phyloP scores from a whole-genome alignment of 2,113 vertebrate genomes.

The Coryphaenoides rupestris region DNA sequence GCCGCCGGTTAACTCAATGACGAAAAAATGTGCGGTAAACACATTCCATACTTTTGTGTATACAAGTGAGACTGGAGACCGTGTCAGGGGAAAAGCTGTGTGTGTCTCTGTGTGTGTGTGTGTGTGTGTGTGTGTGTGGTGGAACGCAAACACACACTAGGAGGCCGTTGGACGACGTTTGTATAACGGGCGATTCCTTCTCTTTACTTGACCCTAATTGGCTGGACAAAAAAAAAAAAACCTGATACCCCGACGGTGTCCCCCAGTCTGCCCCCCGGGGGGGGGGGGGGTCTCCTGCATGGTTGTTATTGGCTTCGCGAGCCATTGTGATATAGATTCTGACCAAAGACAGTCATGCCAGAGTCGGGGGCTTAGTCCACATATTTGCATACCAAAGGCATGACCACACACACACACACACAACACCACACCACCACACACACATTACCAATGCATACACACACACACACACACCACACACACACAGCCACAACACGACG shows the following conservation, averaged over 20 bases:
- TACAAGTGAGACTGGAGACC: no score
- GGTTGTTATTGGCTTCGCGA: conserved; percentile 26
- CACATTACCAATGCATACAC: no score
- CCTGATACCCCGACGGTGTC: no score
- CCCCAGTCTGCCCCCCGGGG: no score
- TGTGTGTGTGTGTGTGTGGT: no score
- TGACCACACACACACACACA: background rate
- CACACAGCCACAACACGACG: no score
- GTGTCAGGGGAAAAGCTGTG: no score
- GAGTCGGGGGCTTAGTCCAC: conserved; percentile 13
- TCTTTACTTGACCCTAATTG: conserved; percentile 42
- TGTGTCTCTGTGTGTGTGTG: no score
- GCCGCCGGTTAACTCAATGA: conserved; percentile 29
- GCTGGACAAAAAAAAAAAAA: conserved; percentile 39
- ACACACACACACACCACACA: no score
- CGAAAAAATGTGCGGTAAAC: conserved; percentile 1
- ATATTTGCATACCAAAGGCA: conserved; percentile 9
- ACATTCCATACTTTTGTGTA: background rate
- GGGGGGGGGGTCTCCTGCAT: conserved; percentile 21
- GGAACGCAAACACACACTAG: conserved; percentile 5
- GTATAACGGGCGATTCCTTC: conserved; percentile 3
- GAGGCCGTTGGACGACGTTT: conserved; percentile 16
- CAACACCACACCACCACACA: no score
- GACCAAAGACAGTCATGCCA: conserved; percentile 24
- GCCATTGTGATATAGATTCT: conserved; percentile 28